A percentile compares a stretch with the other conserved stretches of the same genome.
phyloP scores from a whole-genome alignment of 2,888 invertebrate genomes.

The Acholoe squamosa region DNA sequence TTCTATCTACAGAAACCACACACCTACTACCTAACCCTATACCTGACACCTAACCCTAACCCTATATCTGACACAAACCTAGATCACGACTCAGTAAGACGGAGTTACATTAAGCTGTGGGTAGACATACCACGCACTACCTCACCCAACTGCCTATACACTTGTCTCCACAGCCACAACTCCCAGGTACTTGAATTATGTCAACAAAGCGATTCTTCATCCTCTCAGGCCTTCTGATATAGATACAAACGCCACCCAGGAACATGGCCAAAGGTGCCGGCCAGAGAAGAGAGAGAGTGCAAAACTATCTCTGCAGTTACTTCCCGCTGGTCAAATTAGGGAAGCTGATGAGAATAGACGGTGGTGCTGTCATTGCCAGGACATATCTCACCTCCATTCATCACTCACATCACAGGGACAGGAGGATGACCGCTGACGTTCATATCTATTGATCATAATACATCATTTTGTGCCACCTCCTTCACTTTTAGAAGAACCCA shows the following conservation, averaged over 20 bases:
- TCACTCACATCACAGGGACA: slow-evolving; percentile 27
- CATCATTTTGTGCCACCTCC: slow-evolving; percentile 6
- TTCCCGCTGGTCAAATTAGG: slow-evolving; percentile 46
- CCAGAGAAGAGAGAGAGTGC: background rate
- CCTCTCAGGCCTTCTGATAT: too few relatives aligned
- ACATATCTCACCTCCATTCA: slow-evolving; percentile 21
- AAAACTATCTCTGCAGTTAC: background rate
- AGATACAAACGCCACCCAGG: too few relatives aligned
- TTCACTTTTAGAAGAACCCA: background rate
- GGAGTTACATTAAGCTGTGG: too few relatives aligned
- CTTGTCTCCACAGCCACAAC: background rate
- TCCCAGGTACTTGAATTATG: background rate
- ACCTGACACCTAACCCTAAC: background rate
- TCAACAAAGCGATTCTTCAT: too few relatives aligned
- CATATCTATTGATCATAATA: slow-evolving; percentile 22
- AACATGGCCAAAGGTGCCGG: too few relatives aligned
- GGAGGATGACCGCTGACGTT: background rate
- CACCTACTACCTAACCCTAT: background rate
- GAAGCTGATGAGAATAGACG: slow-evolving; percentile 29
- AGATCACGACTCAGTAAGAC: too few relatives aligned
- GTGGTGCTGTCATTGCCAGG: background rate
- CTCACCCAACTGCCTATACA: background rate
- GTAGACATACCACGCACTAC: background rate
- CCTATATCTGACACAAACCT: background rate
- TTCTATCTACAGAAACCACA: slow-evolving; percentile 11